Conservation (phyloP, 2,888 invertebrate species). For the Stegophylla sp. region DNA sequence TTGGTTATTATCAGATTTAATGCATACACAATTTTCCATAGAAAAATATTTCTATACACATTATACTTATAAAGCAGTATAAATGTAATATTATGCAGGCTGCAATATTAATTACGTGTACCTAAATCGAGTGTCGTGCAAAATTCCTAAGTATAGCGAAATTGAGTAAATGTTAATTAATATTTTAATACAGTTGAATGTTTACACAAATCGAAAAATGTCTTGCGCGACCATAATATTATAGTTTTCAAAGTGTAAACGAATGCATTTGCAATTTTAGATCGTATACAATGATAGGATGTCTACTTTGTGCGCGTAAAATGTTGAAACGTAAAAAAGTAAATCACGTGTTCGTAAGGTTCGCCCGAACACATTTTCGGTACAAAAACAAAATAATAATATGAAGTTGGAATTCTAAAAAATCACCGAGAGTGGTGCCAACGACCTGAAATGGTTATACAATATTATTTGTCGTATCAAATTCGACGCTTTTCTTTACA, state of each 20-base stretch:
- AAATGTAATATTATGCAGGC: too few relatives aligned
- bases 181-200: too few relatives aligned
- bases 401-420: constrained; percentile 32
- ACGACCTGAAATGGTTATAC: constrained; percentile 47
- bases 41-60: too few relatives aligned
- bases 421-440: constrained; percentile 20
- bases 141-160: too few relatives aligned
- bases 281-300: constrained; percentile 34
- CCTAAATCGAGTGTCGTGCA: too few relatives aligned
- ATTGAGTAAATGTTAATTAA: too few relatives aligned
- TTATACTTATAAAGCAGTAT: too few relatives aligned
- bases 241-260: not conserved
- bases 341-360: not conserved
- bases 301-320: not conserved
- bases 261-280: constrained; percentile 2
- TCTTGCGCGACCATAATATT: too few relatives aligned
- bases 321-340: constrained; percentile 31
- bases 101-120: too few relatives aligned
- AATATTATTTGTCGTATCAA: constrained; percentile 34
- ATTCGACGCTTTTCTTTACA: constrained; percentile 42
- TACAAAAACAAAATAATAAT: constrained; percentile 47
- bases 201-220: too few relatives aligned
- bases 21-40: not conserved
- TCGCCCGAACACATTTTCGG: constrained; percentile 11
- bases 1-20: not conserved